Base-by-base conservation (phyloP, 2,797 vertebrate genomes). In the Eulemur rubriventer region DNA sequence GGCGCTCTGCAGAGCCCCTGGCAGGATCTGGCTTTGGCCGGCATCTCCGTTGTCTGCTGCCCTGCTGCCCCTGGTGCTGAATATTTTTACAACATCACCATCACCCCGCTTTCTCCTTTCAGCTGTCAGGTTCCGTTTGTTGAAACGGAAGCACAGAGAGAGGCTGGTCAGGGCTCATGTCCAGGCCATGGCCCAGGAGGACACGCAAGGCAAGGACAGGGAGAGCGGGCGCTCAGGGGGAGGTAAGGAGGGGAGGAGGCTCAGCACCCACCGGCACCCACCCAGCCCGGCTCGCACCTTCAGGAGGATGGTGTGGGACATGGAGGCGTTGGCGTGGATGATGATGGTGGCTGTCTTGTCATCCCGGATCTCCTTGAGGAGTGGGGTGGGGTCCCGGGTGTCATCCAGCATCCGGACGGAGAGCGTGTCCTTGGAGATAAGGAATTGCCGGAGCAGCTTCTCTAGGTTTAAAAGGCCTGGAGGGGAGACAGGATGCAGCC, bases 341-440 rank as follows among this genome's bases (percentile, higher is more conserved):
- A 99, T 99, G 98, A 99, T 99, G 91, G 99, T 99, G 94, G 99
- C 99, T 0, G 99, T 99, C 98, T 99, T 99, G 99, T 99, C 99
- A 0, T 99, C 99, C 12, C 99, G 98, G 96, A 99, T 99, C 98
- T 99, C 99, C 98, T 99, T 99, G 33, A 99, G 99, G 61, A 99
- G 99, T 0, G 99, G 99, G 20, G 99, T 99, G 13, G 99, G 99
- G 91, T 99, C 99, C 98, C 99, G 98, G 98, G 99, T 99, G 98
- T 99, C 99, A 33, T 99, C 99, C 93, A 99, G 98, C 99, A 99
- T 99, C 97, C 99, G 99, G 95, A 99, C 99, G 0, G 99, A 99
- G 88, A 99, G 99, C 0, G 99, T 99, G 97, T 99, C 99, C 99
- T 99, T 99, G 98, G 99, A 99, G 98, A 99, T 99, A 85, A 99